Conservation (phyloP, 2,888 invertebrate genomes). For the Drosophila helvetica region DNA sequence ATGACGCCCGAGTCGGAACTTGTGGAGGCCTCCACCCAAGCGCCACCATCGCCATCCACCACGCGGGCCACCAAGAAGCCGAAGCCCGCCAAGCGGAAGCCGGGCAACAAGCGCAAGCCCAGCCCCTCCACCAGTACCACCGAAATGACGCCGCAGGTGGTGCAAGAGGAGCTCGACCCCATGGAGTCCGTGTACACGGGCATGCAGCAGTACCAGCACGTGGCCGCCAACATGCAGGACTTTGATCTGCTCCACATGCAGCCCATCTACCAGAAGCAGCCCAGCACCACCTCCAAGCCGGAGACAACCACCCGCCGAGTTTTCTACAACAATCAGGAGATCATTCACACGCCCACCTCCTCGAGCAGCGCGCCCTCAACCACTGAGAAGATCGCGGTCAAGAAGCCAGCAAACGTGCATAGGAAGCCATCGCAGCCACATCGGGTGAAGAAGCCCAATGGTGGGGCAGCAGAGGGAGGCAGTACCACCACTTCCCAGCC, state of each 20-base stretch:
- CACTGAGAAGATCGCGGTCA: conserved; percentile 58
- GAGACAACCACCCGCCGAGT: conserved; percentile 78
- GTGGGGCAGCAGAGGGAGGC: not conserved
- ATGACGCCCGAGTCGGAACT: conserved; percentile 84
- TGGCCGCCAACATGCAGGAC: conserved; percentile 73
- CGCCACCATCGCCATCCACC: conserved; percentile 39
- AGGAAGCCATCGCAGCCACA: conserved; percentile 70
- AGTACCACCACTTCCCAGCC: conserved; percentile 36
- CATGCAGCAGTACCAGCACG: conserved; percentile 79
- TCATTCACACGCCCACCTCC: conserved; percentile 68
- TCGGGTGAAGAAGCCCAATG: conserved; percentile 74
- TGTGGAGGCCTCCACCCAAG: conserved; percentile 77
- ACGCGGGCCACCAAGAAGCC: conserved; percentile 72
- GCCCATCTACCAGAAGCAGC: conserved; percentile 76
- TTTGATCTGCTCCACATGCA: conserved; percentile 79
- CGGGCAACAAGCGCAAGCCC: conserved; percentile 75
- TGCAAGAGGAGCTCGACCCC: conserved; percentile 79
- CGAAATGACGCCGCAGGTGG: conserved; percentile 68
- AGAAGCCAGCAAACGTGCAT: conserved; percentile 61
- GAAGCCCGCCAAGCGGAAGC: conserved; percentile 79
- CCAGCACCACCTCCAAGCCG: conserved; percentile 50
- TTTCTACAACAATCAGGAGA: conserved; percentile 81
- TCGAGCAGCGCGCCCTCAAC: conserved; percentile 31
- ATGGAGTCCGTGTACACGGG: conserved; percentile 81
- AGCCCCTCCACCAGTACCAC: conserved; percentile 58